Percentiles rank a stretch among this genome's conserved stretches.
Conservation (phyloP, 2,113 vertebrate genomes). For the Trematomus loennbergii region DNA sequence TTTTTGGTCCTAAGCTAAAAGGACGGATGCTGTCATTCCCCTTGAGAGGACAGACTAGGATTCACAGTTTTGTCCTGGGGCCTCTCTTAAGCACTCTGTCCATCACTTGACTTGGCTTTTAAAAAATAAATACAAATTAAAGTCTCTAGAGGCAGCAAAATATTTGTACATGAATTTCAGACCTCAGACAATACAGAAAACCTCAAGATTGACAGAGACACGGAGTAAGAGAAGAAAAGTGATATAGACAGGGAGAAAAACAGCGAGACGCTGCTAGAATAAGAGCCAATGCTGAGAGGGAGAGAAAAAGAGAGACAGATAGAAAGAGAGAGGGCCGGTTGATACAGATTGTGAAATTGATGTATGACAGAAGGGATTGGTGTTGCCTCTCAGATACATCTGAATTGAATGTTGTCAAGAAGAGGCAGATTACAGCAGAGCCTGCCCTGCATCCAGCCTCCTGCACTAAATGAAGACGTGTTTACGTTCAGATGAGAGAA, state of each 20-base stretch:
- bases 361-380: constrained; percentile 62
- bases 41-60: background rate
- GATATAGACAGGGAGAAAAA: constrained; percentile 1
- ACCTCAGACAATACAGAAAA: constrained; percentile 2
- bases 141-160: background rate
- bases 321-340: constrained; percentile 7
- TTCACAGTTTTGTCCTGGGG: background rate
- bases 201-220: constrained; percentile 9
- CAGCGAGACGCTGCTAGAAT: constrained; percentile 1
- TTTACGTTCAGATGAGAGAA: constrained; percentile 40
- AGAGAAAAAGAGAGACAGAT: constrained; percentile 5
- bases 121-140: background rate
- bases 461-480: constrained; percentile 45
- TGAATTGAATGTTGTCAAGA: constrained; percentile 54
- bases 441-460: constrained; percentile 30
- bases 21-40: background rate
- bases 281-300: background rate
- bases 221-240: background rate
- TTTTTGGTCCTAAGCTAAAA: background rate
- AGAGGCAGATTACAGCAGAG: constrained; percentile 49
- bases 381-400: constrained; percentile 59
- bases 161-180: background rate
- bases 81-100: background rate
- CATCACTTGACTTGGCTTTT: background rate
- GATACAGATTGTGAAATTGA: constrained; percentile 63